Evolutionary conservation across 2,888 invertebrate genomes (phyloP).

Genomic region (Ophioninae sp.): DNA sequence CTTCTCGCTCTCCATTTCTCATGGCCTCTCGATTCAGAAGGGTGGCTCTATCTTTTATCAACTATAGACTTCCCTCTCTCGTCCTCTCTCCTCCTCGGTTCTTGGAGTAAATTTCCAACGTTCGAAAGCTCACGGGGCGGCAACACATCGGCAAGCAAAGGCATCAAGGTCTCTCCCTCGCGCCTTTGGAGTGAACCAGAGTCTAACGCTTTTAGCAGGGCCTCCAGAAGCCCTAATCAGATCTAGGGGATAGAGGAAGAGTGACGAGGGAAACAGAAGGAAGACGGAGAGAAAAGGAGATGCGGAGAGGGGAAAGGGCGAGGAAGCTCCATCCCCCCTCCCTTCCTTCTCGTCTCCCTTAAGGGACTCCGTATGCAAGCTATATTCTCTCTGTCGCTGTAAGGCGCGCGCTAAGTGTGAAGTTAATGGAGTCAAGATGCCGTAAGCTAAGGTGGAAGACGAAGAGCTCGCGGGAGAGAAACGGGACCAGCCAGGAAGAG

Average conservation of each 20-base stretch:
- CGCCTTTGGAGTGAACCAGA: conserved; percentile 65
- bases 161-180: conserved; percentile 47
- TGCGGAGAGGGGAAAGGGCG: too few species aligned
- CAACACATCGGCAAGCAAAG: conserved; percentile 37
- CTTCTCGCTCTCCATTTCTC: neutral
- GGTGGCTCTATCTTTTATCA: conserved; percentile 49
- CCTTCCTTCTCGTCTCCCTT: too few species aligned
- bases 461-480: conserved; percentile 17
- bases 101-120: conserved; percentile 39
- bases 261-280: conserved; percentile 63
- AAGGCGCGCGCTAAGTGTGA: conserved; percentile 79
- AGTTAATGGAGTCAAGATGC: conserved; percentile 80
- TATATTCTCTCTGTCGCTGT: conserved; percentile 38
- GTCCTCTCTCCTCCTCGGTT: conserved; percentile 47
- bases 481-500: neutral
- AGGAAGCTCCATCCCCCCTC: too few species aligned
- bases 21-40: conserved; percentile 42
- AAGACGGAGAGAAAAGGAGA: conserved; percentile 8
- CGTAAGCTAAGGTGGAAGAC: conserved; percentile 57
- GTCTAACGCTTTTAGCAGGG: conserved; percentile 81
- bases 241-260: conserved; percentile 75
- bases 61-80: conserved; percentile 20
- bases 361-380: conserved; percentile 1
- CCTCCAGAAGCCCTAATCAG: conserved; percentile 80
- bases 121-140: conserved; percentile 44